Evolutionary conservation across 2,888 invertebrate species (phyloP), one percentile per base, ranked within the genome.

Genomic region (Caenorhabditis sinica): DNA sequence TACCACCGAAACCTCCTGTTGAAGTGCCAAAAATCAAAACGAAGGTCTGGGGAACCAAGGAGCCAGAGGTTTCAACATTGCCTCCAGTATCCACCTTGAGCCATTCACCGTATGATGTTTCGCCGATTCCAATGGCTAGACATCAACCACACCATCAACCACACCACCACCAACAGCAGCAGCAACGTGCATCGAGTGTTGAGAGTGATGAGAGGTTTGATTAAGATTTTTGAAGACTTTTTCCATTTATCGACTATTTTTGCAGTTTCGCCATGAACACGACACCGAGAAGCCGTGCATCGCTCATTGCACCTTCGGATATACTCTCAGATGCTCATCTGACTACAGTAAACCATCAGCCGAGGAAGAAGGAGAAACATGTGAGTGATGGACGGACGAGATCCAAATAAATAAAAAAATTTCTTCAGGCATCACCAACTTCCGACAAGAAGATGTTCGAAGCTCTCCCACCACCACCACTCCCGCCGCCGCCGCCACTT

Each of bases 381-480:
- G 49, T 49, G 11, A 49, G 49, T 9, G 6, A 6, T n/a, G 5
- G 2, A 8, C 5, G 20, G 5, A 20, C 13, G 9, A 13, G 13
- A 5, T 45, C n/a, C 4, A 45, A 45, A 9, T 45, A 45, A 17
- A 17, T 13, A 2, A 17, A 45, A 45, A 45, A 15, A 1, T 17
- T 17, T 17, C 15, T 49, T 5, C 49, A 49, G 49, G 8, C n/a
- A 0, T 49, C 20, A n/a, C 49, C 20, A 8, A 20, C 13, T n/a
- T 15, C 23, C n/a, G 30, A n/a, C n/a, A n/a, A n/a, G 28, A 36
- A 11, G 25, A 33, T 58, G 56, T 33, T n/a, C 49, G 25, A 17
- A 45, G 4, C n/a, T 23, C 68, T 25, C 5, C 43, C 63, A 60
- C 49, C 68, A 17, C 56, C 71, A 36, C 56, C 71, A 56, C 17